Evolutionary conservation across 2,888 invertebrate species (phyloP).

Genomic region (Drosophila formosana): DNA sequence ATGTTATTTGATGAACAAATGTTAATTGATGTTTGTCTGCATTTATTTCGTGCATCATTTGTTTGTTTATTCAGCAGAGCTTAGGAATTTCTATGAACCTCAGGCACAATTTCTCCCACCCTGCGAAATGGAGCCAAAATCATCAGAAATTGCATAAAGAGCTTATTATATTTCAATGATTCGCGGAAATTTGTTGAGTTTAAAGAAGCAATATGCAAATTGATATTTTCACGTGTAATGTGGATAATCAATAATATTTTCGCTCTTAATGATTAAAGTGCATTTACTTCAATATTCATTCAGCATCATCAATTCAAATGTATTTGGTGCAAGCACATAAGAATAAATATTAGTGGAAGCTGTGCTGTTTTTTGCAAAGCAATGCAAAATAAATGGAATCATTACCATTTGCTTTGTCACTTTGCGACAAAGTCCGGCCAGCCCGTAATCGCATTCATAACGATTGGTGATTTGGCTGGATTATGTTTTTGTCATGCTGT

Average conservation of each 20-base stretch:
- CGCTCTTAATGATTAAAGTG: no score
- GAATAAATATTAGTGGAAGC: not conserved
- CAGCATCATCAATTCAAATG: no score
- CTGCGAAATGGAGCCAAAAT: no score
- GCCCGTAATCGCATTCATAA: conserved; percentile 2
- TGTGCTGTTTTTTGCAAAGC: not conserved
- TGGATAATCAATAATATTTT: not conserved
- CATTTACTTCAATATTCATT: no score
- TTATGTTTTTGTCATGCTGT: conserved; percentile 28
- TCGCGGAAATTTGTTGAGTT: not conserved
- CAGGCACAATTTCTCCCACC: no score
- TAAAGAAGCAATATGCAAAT: not conserved
- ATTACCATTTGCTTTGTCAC: conserved; percentile 17
- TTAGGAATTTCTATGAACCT: not conserved
- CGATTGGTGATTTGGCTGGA: conserved; percentile 20
- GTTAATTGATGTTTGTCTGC: no score
- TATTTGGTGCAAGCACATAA: no score
- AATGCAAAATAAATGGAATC: conserved; percentile 14
- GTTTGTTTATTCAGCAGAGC: not conserved
- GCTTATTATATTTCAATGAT: not conserved
- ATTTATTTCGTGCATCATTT: not conserved
- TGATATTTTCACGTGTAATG: no score
- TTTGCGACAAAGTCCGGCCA: conserved; percentile 1
- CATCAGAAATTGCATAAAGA: not conserved
- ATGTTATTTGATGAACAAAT: no score